Base-by-base conservation (phyloP, 1,140 invertebrate genomes). In the Popillia japonica region DNA sequence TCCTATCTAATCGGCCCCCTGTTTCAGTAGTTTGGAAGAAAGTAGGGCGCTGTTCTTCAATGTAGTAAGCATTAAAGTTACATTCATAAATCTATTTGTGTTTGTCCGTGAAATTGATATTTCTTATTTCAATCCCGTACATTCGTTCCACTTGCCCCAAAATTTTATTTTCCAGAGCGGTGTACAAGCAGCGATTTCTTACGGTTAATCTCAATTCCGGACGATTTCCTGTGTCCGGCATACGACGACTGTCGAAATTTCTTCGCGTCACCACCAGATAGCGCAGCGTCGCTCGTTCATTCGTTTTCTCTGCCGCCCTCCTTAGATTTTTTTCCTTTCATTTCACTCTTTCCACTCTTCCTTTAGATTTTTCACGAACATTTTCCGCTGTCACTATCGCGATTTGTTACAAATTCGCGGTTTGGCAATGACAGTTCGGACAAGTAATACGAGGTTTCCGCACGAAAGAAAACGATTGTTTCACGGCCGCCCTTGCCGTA, bases 371-470 rank as follows among this genome's bases (percentile, higher is more conserved):
- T 17, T 55, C 48, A 17, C 48, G 48, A 17, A 55, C 9, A 17
- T 17, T 55, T 55, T 17, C 48, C 48, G 14, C 14, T n/a, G 48
- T 55, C 48, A 55, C 48, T 14, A 55, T 55, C 48, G 48, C 48
- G 48, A 55, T 55, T 55, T 17, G 48, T 55, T 55, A 55, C 48
- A 17, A 55, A 55, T 55, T 55, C 48, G 48, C 48, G 48, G 48
- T 55, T 55, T 55, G 48, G 48, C 48, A 17, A 17, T 55, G 48
- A 55, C 48, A 55, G 48, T 17, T 55, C 48, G 48, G 48, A 55
- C 48, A 55, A 55, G 48, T 17, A 55, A n/a, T n/a, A n/a, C 48
- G 14, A 20, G 48, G 17, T 55, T 55, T 55, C 48, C 48, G 48
- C 48, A 55, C 48, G 48, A 17, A 55, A 17, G 48, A 14, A 3